Percentiles rank a stretch among this genome's conserved stretches.
Conservation (phyloP, 2,797 vertebrate species). For the Neosilurus hyrtlii region DNA sequence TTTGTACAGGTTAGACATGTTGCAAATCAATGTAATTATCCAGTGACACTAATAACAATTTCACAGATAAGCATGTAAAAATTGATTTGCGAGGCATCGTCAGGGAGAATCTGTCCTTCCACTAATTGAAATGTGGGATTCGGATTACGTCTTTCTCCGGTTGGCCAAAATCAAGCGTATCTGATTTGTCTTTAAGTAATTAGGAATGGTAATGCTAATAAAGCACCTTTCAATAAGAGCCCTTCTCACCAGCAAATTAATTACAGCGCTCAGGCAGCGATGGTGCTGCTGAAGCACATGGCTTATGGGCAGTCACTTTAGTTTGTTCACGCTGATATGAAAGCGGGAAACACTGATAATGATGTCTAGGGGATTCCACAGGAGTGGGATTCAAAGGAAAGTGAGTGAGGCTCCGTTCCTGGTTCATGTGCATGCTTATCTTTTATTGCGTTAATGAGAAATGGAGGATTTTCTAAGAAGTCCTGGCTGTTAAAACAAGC, state of each 20-base stretch:
- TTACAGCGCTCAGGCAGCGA: conserved; percentile 69
- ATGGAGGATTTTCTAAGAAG: conserved; percentile 63
- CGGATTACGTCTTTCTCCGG: conserved; percentile 87
- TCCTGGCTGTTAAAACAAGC: conserved; percentile 68
- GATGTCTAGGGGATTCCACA: conserved; percentile 71
- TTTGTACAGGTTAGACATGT: background rate
- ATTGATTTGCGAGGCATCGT: conserved; percentile 70
- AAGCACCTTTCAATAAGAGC: conserved; percentile 85
- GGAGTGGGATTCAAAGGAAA: conserved; percentile 62
- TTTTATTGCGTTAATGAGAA: conserved; percentile 72
- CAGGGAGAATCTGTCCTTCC: conserved; percentile 60
- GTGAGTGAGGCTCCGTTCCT: conserved; percentile 49
- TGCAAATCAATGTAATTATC: conserved; percentile 20
- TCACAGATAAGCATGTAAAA: conserved; percentile 86
- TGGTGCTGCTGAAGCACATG: conserved; percentile 59
- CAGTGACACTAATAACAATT: conserved; percentile 61
- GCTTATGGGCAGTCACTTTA: conserved; percentile 71
- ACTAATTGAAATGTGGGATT: conserved; percentile 92
- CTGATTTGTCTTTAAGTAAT: conserved; percentile 98
- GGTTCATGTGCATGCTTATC: conserved; percentile 51
- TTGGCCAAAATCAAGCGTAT: conserved; percentile 92
- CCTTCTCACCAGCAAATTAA: conserved; percentile 77
- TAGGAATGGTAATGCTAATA: conserved; percentile 98
- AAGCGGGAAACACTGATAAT: conserved; percentile 68
- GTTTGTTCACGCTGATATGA: conserved; percentile 66